A percentile compares a stretch with the other conserved stretches of the same genome.
Evolutionary conservation across 1,140 invertebrate species (phyloP).

Genomic region (Lepidurus arcticus): DNA sequence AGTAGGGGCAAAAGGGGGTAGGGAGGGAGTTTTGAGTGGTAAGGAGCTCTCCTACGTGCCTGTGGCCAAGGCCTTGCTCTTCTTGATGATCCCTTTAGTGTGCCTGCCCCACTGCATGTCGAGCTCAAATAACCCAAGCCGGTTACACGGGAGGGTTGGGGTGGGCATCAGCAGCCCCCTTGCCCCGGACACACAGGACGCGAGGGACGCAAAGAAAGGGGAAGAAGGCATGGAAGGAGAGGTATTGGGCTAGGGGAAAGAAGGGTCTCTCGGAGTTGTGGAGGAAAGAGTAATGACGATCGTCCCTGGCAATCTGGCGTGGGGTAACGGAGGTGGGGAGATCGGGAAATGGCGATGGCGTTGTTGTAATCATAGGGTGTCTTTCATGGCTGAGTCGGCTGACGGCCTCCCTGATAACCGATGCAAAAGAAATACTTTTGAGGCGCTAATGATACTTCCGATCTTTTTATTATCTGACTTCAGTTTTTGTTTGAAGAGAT

Average conservation of each 20-base stretch:
- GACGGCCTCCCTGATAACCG: background rate
- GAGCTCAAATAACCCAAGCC: constrained; percentile 13
- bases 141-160: background rate
- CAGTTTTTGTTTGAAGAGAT: background rate
- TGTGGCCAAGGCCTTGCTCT: constrained; percentile 6
- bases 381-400: background rate
- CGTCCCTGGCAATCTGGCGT: background rate
- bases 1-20: background rate
- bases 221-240: background rate
- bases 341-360: background rate
- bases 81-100: constrained; percentile 13
- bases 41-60: constrained; percentile 5
- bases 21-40: constrained; percentile 6
- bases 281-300: constrained; percentile 15
- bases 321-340: background rate
- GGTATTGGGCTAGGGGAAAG: background rate
- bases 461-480: background rate
- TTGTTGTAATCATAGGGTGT: constrained; percentile 1
- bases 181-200: background rate
- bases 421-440: background rate
- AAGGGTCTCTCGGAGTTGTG: background rate
- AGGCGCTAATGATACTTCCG: background rate
- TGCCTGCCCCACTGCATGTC: constrained; percentile 11
- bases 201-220: background rate
- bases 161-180: background rate